phyloP scores from a whole-genome alignment of 2,888 invertebrate species.

The Philopedon plagiatum region DNA sequence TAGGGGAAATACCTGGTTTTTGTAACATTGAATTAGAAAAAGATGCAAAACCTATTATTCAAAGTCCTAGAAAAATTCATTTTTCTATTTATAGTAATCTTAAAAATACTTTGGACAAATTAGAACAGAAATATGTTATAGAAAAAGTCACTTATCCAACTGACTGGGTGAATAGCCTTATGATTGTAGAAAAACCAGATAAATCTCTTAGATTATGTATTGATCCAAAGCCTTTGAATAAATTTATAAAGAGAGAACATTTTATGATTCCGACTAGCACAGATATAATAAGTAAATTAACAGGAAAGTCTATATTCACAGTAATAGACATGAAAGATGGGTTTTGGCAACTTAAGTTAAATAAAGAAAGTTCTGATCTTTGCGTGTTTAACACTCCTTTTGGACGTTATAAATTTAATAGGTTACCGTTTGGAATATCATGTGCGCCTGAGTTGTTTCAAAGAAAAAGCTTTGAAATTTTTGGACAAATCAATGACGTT shows the following conservation, averaged over 20 bases:
- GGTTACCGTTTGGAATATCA: slow-evolving; percentile 40
- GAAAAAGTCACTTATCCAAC: slow-evolving; percentile 50
- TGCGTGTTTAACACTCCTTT: slow-evolving; percentile 40
- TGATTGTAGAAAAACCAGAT: slow-evolving; percentile 49
- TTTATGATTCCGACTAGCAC: slow-evolving; percentile 37
- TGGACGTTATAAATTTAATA: slow-evolving; percentile 41
- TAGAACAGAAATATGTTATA: slow-evolving; percentile 47
- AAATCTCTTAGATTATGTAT: slow-evolving; percentile 42
- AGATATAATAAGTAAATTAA: slow-evolving; percentile 36
- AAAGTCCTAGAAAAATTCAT: slow-evolving; percentile 49
- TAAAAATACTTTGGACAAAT: slow-evolving; percentile 45
- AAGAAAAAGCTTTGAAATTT: slow-evolving; percentile 21
- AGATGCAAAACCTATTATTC: slow-evolving; percentile 46
- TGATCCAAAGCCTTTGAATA: slow-evolving; percentile 51
- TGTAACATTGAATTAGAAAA: slow-evolving; percentile 46
- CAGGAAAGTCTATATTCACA: slow-evolving; percentile 38
- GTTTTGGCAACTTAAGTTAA: slow-evolving; percentile 14
- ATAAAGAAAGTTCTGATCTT: slow-evolving; percentile 22
- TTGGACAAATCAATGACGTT: slow-evolving; percentile 36
- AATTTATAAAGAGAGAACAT: slow-evolving; percentile 45
- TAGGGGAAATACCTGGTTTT: slow-evolving; percentile 44
- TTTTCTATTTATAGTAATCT: slow-evolving; percentile 47
- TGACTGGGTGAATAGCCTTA: slow-evolving; percentile 49
- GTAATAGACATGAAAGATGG: slow-evolving; percentile 39
- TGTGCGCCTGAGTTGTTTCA: slow-evolving; percentile 39